Conservation (phyloP, 64 coral and sea anemone genomes). For the Hydrozoanthus tunicans region DNA sequence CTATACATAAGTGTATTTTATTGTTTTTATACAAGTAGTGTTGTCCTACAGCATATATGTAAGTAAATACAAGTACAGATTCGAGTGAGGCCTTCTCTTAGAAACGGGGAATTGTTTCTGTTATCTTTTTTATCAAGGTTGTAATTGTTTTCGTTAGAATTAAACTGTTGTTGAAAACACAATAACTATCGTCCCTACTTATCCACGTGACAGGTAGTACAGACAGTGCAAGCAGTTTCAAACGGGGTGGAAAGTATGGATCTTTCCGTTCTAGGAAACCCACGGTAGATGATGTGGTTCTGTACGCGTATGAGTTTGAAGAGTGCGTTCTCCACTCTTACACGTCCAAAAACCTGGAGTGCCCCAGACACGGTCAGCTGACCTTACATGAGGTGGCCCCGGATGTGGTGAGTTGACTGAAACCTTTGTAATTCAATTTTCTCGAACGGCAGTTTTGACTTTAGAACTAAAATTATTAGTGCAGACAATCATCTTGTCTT, state of each 20-base stretch:
- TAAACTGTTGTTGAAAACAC: not conserved
- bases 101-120: too few species aligned
- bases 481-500: not conserved
- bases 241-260: constrained; percentile 78
- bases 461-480: not conserved
- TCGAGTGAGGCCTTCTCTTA: too few species aligned
- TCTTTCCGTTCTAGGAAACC: constrained; percentile 68
- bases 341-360: constrained; percentile 59
- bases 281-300: constrained; percentile 60
- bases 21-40: too few species aligned
- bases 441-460: not conserved
- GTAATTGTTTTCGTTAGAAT: not conserved
- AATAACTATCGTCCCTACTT: not conserved
- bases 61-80: too few species aligned
- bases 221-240: constrained; percentile 77
- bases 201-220: constrained; percentile 59
- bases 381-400: constrained; percentile 83
- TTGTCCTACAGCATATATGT: too few species aligned
- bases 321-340: constrained; percentile 88
- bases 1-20: too few species aligned
- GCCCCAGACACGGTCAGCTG: constrained; percentile 72
- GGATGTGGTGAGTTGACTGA: constrained; percentile 80
- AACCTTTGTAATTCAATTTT: too few species aligned
- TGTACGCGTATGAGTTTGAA: constrained; percentile 95
- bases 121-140: not conserved